phyloP scores from a whole-genome alignment of 1,140 invertebrate genomes.

The Steinernema feltiae region DNA sequence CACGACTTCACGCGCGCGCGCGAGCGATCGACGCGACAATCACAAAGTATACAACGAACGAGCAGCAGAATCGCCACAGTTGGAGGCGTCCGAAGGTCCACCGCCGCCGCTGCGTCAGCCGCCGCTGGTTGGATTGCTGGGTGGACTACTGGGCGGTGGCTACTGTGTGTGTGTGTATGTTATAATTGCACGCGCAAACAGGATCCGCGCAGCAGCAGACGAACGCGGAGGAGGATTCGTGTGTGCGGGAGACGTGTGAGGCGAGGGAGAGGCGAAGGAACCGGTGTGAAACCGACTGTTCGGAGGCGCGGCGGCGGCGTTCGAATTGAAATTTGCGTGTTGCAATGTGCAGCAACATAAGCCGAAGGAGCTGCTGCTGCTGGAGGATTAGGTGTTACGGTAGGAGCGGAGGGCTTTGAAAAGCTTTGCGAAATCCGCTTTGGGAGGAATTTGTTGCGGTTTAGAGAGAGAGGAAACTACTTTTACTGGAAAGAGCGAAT shows the following conservation, averaged over 20 bases:
- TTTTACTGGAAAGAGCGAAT: background rate
- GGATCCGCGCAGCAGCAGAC: background rate
- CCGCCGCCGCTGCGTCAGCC: too few species aligned
- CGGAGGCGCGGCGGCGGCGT: background rate
- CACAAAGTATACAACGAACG: conserved; percentile 1
- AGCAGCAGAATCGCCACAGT: too few species aligned
- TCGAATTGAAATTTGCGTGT: too few species aligned
- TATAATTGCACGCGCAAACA: conserved; percentile 12
- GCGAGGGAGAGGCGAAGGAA: background rate
- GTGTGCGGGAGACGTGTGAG: background rate
- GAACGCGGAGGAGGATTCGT: background rate
- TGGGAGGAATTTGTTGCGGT: background rate
- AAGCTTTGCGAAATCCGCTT: background rate
- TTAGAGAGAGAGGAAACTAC: background rate
- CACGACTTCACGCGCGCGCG: background rate
- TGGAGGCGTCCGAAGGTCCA: background rate
- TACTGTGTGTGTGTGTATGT: background rate
- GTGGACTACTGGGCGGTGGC: background rate
- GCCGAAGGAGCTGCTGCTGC: background rate
- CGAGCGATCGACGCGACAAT: too few species aligned
- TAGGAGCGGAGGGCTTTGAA: background rate
- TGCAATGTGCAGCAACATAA: background rate
- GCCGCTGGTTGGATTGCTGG: background rate
- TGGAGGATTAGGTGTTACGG: conserved; percentile 7
- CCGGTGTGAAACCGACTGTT: background rate